A percentile compares a stretch with the other conserved stretches of the same genome.
phyloP scores from a whole-genome alignment of 2,888 invertebrate genomes.

The Caenorhabditis doughertyi region DNA sequence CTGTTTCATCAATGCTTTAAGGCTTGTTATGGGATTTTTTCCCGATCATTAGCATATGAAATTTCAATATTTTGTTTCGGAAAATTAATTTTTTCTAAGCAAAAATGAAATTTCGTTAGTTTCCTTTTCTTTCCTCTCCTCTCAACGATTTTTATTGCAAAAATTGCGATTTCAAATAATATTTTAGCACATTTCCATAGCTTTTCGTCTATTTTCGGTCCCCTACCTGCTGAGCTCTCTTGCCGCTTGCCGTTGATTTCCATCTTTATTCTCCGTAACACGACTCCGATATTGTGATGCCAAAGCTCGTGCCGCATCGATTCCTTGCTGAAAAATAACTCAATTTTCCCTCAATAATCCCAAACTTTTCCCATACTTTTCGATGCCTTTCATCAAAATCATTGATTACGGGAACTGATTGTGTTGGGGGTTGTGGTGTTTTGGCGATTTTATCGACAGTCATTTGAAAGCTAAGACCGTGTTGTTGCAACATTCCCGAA shows the following conservation, averaged over 20 bases:
- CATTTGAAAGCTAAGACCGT: slow-evolving; percentile 25
- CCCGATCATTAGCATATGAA: no score
- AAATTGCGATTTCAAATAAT: not conserved
- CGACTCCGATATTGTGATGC: slow-evolving; percentile 46
- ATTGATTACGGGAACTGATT: slow-evolving; percentile 5
- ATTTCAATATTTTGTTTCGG: no score
- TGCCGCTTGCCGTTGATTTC: slow-evolving; percentile 44
- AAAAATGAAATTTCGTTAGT: no score
- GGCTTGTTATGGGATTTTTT: no score
- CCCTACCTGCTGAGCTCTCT: slow-evolving; percentile 57
- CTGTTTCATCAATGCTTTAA: no score
- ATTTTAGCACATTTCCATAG: not conserved
- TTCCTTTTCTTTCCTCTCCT: no score
- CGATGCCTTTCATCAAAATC: slow-evolving; percentile 55
- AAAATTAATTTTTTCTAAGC: no score
- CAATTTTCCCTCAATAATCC: not conserved
- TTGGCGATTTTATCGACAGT: slow-evolving; percentile 16
- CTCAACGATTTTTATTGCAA: not conserved
- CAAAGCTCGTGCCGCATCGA: slow-evolving; percentile 47
- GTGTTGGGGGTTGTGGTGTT: not conserved
- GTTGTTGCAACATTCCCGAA: slow-evolving; percentile 28
- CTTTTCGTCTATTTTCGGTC: no score
- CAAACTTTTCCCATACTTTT: slow-evolving; percentile 12
- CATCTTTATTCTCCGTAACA: slow-evolving; percentile 44
- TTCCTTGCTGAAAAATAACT: slow-evolving; percentile 54